Evolutionary conservation across 2,797 vertebrate genomes (phyloP), one percentile per base, ranked within the genome.

Genomic region (Gymnothorax reevesii): DNA sequence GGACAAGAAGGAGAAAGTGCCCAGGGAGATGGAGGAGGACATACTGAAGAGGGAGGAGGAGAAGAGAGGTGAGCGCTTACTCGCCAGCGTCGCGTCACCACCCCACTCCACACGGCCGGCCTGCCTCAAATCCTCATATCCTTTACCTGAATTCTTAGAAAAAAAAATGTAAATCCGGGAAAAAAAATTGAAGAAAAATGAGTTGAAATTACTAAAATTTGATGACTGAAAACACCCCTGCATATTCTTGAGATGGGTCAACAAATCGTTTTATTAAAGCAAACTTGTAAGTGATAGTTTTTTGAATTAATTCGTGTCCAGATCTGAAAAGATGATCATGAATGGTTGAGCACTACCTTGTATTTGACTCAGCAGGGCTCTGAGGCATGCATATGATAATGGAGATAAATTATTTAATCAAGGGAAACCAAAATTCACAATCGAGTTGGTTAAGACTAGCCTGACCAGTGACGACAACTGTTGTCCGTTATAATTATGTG

Each of bases 1-100:
- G 91, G 98, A 99, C 87, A 99, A 97, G 93, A 98, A 99, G 91
- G 98, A 99, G 92, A 99, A 99, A 89, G 94, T 99, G 64, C 98
- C 98, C 42, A 97, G 95, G 92, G 99, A 99, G 96, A 95, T 98
- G 9, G 98, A 99, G 69, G 98, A 99, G 90, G 99, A 99, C 94
- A 97, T 96, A 85, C 94, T 97, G 49, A 99, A 99, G 93, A 94
- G 94, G 59, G 97, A 98, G 87, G 98, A 99, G 90, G 97, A 98
- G 86, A 97, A 96, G 88, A 97, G 97, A 97, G 97, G 98, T 97
- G 87, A 82, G 86, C 42, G n/a, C 20, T 79, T 83, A 9, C 52
- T 55, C 52, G 12, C 20, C 73, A 20, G 73, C 33, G 22, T 75
- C 42, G 8, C 6, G 7, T 20, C 25, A 12, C 27, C 27, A 10